Conservation (phyloP, 2,113 vertebrate species). For the Sigmodon hispidus region DNA sequence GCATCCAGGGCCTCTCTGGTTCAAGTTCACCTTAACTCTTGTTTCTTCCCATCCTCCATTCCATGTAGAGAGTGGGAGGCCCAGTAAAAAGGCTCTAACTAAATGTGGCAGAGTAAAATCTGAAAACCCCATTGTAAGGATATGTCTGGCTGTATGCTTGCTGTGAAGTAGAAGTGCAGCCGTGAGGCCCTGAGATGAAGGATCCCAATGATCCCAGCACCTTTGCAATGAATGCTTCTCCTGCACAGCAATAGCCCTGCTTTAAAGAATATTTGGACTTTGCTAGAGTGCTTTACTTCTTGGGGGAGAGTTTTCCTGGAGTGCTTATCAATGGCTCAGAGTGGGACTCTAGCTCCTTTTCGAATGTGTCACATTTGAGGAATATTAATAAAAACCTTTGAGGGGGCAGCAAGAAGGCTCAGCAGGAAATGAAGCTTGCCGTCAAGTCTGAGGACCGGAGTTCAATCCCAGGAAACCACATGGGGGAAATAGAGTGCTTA, state of each 20-base stretch:
- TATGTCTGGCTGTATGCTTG: not conserved
- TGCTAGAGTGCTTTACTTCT: not conserved
- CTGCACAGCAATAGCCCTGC: not conserved
- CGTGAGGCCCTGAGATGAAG: not conserved
- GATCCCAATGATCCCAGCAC: not conserved
- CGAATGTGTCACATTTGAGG: not conserved
- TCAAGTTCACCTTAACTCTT: not conserved
- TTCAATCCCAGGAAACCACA: not conserved
- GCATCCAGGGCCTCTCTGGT: not conserved
- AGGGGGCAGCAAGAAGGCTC: not conserved
- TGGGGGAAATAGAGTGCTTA: not conserved
- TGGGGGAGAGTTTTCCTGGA: not conserved
- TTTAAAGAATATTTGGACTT: constrained; percentile 1
- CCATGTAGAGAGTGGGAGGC: not conserved
- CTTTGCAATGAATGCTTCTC: not conserved
- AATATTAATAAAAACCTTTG: not conserved
- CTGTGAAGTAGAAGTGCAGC: not conserved
- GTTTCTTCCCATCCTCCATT: not conserved
- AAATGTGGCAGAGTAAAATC: not conserved
- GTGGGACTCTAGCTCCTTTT: not conserved
- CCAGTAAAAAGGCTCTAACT: not conserved
- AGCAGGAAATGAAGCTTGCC: not conserved
- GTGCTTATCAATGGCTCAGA: not conserved
- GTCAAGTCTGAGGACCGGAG: not conserved
- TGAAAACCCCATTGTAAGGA: not conserved